Evolutionary conservation across 2,113 vertebrate species (phyloP).

Genomic region (Corythornis vintsioides): DNA sequence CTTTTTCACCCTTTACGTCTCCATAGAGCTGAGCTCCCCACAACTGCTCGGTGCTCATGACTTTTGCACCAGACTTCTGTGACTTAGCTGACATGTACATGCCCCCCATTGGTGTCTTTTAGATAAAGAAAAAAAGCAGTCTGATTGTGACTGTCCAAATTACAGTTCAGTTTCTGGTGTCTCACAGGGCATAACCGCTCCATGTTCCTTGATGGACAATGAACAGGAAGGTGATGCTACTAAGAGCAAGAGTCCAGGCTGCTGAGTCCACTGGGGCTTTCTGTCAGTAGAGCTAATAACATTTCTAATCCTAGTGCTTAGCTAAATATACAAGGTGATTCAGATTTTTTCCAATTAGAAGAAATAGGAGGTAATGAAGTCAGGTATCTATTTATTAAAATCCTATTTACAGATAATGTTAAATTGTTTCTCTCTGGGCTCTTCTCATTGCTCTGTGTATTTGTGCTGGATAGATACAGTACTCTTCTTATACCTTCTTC

Average conservation of each 20-base stretch:
- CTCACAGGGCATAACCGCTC: neutral
- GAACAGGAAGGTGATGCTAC: neutral
- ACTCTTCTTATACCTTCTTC: neutral
- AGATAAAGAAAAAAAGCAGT: neutral
- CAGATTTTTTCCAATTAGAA: neutral
- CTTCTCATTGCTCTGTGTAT: neutral
- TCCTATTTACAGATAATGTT: neutral
- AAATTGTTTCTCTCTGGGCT: neutral
- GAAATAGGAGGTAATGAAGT: neutral
- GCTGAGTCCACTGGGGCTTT: neutral
- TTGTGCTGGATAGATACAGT: neutral
- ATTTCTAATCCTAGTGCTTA: neutral
- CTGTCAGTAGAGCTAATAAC: neutral
- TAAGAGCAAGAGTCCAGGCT: neutral
- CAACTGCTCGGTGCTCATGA: neutral
- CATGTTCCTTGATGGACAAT: accelerated
- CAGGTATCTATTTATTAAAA: neutral
- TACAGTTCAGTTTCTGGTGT: neutral
- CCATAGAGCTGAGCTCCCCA: neutral
- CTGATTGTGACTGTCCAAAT: neutral
- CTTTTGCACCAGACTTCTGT: neutral
- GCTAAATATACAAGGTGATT: neutral
- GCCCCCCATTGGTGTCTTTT: neutral
- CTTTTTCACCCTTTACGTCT: neutral
- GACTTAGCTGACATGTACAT: neutral